Conservation (phyloP, 2,113 vertebrate genomes). For the Anoura caudifer region DNA sequence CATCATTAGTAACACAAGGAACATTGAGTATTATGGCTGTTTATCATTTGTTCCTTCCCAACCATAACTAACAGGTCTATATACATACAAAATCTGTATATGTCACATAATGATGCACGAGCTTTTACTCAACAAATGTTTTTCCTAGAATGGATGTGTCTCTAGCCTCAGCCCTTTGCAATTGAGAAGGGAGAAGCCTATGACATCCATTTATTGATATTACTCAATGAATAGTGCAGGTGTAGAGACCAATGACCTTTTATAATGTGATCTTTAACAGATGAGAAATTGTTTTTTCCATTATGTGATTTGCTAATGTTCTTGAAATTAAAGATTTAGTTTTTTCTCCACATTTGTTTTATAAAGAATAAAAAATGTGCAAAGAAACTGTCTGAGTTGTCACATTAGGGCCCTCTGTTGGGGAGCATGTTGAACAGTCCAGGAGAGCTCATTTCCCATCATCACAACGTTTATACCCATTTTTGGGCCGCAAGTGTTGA, state of each 20-base stretch:
- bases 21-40: background rate
- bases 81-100: background rate
- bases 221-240: background rate
- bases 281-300: background rate
- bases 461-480: rapidly evolving
- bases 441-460: background rate
- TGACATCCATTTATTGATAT: background rate
- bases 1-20: background rate
- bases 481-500: background rate
- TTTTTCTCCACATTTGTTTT: background rate
- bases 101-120: background rate
- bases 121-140: background rate
- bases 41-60: background rate
- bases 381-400: background rate
- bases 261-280: background rate
- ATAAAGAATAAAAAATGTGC: background rate
- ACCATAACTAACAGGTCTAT: background rate
- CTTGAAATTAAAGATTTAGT: background rate
- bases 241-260: background rate
- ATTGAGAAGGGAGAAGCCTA: background rate
- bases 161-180: background rate
- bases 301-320: background rate
- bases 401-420: background rate
- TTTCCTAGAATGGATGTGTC: background rate
- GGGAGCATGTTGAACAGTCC: background rate